Evolutionary conservation across 2,888 invertebrate species (phyloP), one percentile per base, ranked within the genome.

Genomic region (Dysmachus trigonus): DNA sequence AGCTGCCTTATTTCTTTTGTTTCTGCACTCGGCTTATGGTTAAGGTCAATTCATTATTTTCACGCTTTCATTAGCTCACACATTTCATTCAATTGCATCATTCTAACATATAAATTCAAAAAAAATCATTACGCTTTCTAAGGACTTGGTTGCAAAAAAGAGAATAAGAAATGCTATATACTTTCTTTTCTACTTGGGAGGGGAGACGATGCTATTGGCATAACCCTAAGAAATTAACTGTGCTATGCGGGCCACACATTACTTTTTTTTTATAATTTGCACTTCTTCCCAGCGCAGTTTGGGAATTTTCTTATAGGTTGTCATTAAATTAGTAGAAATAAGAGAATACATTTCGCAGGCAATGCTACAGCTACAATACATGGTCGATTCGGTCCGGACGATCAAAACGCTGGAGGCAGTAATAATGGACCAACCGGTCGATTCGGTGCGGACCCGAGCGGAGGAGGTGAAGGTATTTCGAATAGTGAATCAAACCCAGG

Each of bases 281-380:
- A n/a, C 15, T 18, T 18, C n/a, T 47, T n/a, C 47, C 47, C 47
- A n/a, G 38, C 13, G 38, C 13, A 47, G n/a, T 0, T 18, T n/a
- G 47, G n/a, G n/a, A 47, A 1, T n/a, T 7, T 27, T 62, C 22
- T 27, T 62, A 41, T 27, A 27, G 62, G 62, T 6, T 62, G 62
- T 62, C 8, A 1, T 51, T 62, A 2, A 62, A 18, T 62, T 62
- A 62, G 53, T 4, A 8, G 27, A 79, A 79, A 35, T 79, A 51
- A 79, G 35, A 31, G n/a, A 79, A 31, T 30, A 41, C 38, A 33
- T 51, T 27, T 51, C 22, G n/a, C 81, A 62, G 81, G 81, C 33
- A 82, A 82, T 35, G 62, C 81, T 10, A 82, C 81, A 62, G 33
- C 81, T 47, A 76, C 76, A 76, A 77, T 77, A 47, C 77, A 81